Evolutionary conservation across 2,888 invertebrate species (phyloP).

Genomic region (Drosophila imparisetae): DNA sequence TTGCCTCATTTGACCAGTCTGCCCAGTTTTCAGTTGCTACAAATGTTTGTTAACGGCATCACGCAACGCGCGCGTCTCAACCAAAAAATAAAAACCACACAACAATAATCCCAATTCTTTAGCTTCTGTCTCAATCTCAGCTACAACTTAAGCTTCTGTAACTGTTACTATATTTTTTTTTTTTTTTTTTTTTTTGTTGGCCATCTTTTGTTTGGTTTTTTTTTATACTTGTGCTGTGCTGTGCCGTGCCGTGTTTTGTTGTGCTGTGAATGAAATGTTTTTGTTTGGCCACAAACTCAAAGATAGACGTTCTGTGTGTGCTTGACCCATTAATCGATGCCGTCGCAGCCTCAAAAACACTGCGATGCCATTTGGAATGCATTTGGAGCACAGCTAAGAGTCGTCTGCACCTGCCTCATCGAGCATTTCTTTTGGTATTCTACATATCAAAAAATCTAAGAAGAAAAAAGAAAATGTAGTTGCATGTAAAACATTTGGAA

Average conservation of each 20-base stretch:
- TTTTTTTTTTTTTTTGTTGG: conserved; percentile 22
- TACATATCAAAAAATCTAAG: background rate
- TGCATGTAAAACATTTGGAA: background rate
- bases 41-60: conserved; percentile 77
- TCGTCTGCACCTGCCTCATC: conserved; percentile 4
- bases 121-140: conserved; percentile 11
- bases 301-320: conserved; percentile 39
- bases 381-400: background rate
- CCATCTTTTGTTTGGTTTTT: conserved; percentile 40
- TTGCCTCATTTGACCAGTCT: conserved; percentile 59
- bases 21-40: conserved; percentile 71
- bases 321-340: conserved; percentile 51
- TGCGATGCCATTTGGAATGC: conserved; percentile 15
- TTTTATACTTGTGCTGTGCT: conserved; percentile 18
- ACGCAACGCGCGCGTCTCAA: conserved; percentile 61
- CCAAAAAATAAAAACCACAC: background rate
- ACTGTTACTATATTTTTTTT: conserved; percentile 18
- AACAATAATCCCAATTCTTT: conserved; percentile 41
- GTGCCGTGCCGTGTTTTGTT: conserved; percentile 27
- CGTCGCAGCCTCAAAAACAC: conserved; percentile 9
- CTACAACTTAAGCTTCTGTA: conserved; percentile 6
- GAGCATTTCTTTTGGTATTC: background rate
- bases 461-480: background rate
- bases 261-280: conserved; percentile 43
- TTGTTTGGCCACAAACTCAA: conserved; percentile 41